Conservation (phyloP, 2,888 invertebrate genomes). For the Junonia oenone region DNA sequence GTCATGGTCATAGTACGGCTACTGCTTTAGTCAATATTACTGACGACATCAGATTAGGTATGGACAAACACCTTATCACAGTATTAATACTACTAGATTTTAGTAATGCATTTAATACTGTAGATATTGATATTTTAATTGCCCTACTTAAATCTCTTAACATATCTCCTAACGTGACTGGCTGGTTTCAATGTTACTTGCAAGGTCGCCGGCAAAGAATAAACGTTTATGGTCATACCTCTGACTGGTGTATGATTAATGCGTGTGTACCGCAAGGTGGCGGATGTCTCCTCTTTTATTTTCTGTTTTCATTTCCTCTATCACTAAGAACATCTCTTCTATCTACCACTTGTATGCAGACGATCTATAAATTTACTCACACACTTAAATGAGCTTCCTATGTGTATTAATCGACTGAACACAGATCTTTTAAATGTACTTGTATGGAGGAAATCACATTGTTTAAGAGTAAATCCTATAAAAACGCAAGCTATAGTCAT, state of each 20-base stretch:
- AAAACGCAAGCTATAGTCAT: too few species aligned
- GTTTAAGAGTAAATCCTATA: background rate
- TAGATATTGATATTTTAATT: too few species aligned
- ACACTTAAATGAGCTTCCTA: background rate
- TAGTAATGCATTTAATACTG: background rate
- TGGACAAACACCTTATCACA: background rate
- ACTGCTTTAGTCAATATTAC: background rate
- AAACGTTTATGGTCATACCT: background rate
- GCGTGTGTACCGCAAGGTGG: background rate
- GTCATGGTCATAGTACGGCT: too few species aligned
- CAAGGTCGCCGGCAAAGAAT: background rate
- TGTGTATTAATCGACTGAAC: background rate
- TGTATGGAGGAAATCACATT: background rate
- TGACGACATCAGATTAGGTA: background rate
- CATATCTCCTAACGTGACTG: too few species aligned
- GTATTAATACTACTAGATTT: background rate
- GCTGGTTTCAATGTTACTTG: background rate
- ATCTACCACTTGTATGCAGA: background rate
- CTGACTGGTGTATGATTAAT: background rate
- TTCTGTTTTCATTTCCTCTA: background rate
- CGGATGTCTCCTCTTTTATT: background rate
- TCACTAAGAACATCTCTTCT: background rate
- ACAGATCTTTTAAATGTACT: background rate
- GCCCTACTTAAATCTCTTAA: too few species aligned
- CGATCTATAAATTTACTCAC: background rate